Evolutionary conservation across 2,888 invertebrate species (phyloP).

Genomic region (Syrista parreyssii): DNA sequence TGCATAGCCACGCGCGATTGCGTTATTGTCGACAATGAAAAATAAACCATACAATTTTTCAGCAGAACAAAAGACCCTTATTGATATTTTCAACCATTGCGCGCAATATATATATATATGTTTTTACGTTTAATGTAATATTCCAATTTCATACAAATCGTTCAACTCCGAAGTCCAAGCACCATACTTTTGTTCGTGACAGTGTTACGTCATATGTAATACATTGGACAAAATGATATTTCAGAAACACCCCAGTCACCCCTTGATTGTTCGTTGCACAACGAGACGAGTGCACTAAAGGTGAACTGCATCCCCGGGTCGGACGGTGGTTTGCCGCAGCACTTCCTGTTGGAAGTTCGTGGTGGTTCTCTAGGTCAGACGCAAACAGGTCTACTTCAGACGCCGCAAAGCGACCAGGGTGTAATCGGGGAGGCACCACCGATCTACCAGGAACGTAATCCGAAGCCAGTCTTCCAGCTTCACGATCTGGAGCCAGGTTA

Average conservation of each 20-base stretch:
- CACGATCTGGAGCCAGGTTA: slow-evolving; percentile 81
- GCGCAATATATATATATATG: no score
- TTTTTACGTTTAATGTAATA: no score
- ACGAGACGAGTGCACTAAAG: slow-evolving; percentile 75
- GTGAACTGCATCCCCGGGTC: slow-evolving; percentile 82
- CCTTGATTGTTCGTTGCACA: slow-evolving; percentile 77
- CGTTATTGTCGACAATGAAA: no score
- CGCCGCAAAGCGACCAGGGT: slow-evolving; percentile 47
- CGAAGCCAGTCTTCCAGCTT: slow-evolving; percentile 76
- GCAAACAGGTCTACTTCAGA: slow-evolving; percentile 59
- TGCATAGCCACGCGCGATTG: no score
- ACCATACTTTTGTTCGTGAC: no score
- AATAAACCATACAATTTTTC: no score
- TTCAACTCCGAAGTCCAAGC: no score
- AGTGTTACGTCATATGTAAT: no score
- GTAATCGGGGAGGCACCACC: slow-evolving; percentile 42
- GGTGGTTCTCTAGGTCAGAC: slow-evolving; percentile 44
- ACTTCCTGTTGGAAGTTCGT: slow-evolving; percentile 82
- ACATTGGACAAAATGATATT: slow-evolving; percentile 28
- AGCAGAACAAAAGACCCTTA: no score
- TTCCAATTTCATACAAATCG: no score
- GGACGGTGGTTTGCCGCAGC: slow-evolving; percentile 85
- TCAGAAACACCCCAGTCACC: slow-evolving; percentile 83
- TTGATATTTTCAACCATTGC: no score
- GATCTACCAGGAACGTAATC: slow-evolving; percentile 57